phyloP scores from a whole-genome alignment of 2,888 invertebrate species.

The Taenaris catops region DNA sequence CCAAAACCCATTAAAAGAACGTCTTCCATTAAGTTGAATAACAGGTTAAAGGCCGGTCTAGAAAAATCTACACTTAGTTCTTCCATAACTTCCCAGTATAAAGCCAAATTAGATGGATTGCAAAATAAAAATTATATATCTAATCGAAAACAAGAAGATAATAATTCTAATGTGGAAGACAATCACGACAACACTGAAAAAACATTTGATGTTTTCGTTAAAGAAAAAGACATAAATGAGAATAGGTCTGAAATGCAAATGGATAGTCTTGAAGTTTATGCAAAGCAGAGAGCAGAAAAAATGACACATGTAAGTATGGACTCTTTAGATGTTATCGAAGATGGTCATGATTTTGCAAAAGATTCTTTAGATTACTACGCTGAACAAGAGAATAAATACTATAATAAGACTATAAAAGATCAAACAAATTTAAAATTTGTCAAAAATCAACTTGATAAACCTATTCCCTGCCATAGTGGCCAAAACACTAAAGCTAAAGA shows the following conservation, averaged over 20 bases:
- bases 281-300: conserved; percentile 62
- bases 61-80: conserved; percentile 63
- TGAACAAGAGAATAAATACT: conserved; percentile 59
- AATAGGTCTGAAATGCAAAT: conserved; percentile 81
- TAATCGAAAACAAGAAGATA: conserved; percentile 52
- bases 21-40: conserved; percentile 81
- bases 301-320: conserved; percentile 71
- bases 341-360: conserved; percentile 60
- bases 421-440: conserved; percentile 50
- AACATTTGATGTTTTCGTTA: conserved; percentile 80
- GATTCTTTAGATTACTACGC: conserved; percentile 73
- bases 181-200: conserved; percentile 65
- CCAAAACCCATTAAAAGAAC: conserved; percentile 85
- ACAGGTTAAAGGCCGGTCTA: conserved; percentile 64
- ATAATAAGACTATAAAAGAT: conserved; percentile 51
- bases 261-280: conserved; percentile 80
- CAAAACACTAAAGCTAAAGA: conserved; percentile 50
- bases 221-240: conserved; percentile 80
- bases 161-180: conserved; percentile 59
- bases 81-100: conserved; percentile 70
- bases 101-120: conserved; percentile 71
- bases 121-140: conserved; percentile 64
- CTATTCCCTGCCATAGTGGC: conserved; percentile 41
- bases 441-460: conserved; percentile 39
- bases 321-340: conserved; percentile 68